Evolutionary conservation across 2,797 vertebrate species (phyloP), one percentile per base, ranked within the genome.

Genomic region (Aldrovandia affinis): DNA sequence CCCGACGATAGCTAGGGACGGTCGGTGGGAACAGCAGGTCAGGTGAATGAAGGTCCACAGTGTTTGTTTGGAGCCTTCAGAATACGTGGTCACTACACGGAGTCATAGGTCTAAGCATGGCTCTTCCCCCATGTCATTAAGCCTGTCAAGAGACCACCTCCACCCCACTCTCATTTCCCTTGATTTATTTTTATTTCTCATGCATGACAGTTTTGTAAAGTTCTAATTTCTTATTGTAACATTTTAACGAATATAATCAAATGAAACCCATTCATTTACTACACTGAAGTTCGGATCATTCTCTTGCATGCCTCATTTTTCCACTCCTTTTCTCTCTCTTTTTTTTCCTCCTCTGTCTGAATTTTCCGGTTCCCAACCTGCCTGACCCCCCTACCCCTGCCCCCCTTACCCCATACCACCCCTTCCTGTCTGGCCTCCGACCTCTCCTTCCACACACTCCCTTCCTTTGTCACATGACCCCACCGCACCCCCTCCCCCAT

Each of bases 401-500:
- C 61, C 89, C 91, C 80, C 75, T 42, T 55, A 12, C 36, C 30
- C 50, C 36, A 6, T 9, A 12, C 42, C 68, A 12, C 65, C 55
- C n/a, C 54, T 75, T 55, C 82, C 86, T 81, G 89, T 88, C 77
- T 91, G 87, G 86, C 42, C 90, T 89, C 91, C 78, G 80, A 86
- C 88, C 88, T 91, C 84, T 68, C 87, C 68, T 54, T 79, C 88
- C 83, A 91, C 81, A 55, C 91, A 90, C 83, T 52, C 1, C 80
- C 83, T 82, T 89, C 84, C 52, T 91, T 89, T 81, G 83, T 86
- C 44, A 83, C 82, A 85, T 88, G 89, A 88, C 87, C 87, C 68
- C 86, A 82, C 87, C 88, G 18, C 82, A 85, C 84, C 81, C n/a
- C 44, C 77, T 1, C 89, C 90, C 85, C 89, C 93, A 89, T 93